Evolutionary conservation across 2,113 vertebrate species (phyloP).

Genomic region (Mus musculus): DNA sequence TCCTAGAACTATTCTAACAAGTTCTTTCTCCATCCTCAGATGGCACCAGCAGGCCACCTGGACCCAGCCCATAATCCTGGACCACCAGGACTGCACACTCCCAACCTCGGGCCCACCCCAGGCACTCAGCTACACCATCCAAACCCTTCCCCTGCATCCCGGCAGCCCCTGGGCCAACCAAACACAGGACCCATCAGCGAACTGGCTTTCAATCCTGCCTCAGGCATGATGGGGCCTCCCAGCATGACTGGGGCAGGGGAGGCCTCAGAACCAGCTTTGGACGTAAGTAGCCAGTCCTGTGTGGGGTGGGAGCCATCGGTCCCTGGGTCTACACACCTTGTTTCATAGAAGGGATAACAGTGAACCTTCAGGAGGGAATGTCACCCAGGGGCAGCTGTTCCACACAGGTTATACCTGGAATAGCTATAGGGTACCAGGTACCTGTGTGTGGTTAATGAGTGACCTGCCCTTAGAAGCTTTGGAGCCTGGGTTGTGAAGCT

Average conservation of each 20-base stretch:
- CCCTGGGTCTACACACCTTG: background rate
- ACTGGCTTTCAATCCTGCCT: slow-evolving; percentile 87
- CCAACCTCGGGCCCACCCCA: slow-evolving; percentile 85
- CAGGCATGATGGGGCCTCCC: slow-evolving; percentile 80
- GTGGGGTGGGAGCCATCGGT: background rate
- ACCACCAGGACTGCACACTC: slow-evolving; percentile 88
- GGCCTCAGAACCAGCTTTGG: slow-evolving; percentile 92
- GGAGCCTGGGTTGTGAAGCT: background rate
- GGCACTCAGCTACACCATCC: slow-evolving; percentile 89
- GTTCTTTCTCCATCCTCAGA: slow-evolving; percentile 78
- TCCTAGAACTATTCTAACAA: accelerated
- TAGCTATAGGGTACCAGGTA: background rate
- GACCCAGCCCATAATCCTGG: slow-evolving; percentile 89
- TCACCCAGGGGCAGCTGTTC: background rate
- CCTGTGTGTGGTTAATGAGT: background rate
- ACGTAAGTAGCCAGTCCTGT: slow-evolving; percentile 88
- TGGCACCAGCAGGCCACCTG: slow-evolving; percentile 88
- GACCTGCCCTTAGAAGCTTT: background rate
- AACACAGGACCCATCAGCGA: slow-evolving; percentile 64
- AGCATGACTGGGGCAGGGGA: slow-evolving; percentile 88
- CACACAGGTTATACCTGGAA: too few relatives aligned
- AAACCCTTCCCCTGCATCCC: slow-evolving; percentile 82
- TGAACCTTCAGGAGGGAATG: background rate
- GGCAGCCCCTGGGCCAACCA: slow-evolving; percentile 84
- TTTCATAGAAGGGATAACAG: background rate